A percentile compares a stretch with the other conserved stretches of the same genome.
These are phyloP conservation scores for Nemoura dubitans DNA, from an alignment of 2,888 invertebrate species.

Conservation along the genomic window DNA sequence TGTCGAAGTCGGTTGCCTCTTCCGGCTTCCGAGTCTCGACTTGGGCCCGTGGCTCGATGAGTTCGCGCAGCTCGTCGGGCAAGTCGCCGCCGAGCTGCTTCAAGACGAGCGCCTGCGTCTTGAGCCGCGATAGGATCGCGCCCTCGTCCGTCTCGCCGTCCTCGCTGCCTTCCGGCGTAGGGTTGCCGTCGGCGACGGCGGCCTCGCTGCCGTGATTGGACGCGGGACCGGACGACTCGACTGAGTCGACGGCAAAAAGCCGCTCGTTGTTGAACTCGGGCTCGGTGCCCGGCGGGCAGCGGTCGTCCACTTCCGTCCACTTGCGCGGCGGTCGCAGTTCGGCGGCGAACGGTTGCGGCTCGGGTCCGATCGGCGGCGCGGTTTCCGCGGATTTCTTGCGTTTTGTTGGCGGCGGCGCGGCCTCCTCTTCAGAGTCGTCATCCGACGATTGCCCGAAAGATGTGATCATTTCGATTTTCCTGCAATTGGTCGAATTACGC, in stretches of 20 bases:
- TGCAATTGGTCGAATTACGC: conserved; percentile 55
- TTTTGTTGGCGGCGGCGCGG: background rate
- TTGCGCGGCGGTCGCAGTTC: background rate
- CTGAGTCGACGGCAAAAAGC: background rate
- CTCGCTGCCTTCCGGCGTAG: conserved; percentile 52
- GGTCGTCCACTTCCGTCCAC: conserved; percentile 14
- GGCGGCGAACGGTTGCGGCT: background rate
- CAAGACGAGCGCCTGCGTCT: conserved; percentile 64
- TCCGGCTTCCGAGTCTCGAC: no score
- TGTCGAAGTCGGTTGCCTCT: conserved; percentile 21
- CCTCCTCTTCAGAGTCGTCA: conserved; percentile 64
- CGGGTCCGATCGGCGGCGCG: background rate
- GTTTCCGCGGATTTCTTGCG: background rate
- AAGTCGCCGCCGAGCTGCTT: conserved; percentile 66
- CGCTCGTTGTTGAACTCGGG: background rate
- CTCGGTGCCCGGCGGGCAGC: conserved; percentile 24
- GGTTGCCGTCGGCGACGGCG: no score
- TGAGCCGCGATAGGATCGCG: conserved; percentile 65
- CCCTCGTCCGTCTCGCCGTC: no score
- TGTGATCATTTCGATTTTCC: conserved; percentile 68
- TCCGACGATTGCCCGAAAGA: conserved; percentile 66
- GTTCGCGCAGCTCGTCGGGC: conserved; percentile 60
- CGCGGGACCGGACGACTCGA: background rate
- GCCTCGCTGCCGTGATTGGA: background rate
- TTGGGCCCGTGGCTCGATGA: no score